phyloP scores from a whole-genome alignment of 2,888 invertebrate genomes.

The Leptinotarsa tumamoca region DNA sequence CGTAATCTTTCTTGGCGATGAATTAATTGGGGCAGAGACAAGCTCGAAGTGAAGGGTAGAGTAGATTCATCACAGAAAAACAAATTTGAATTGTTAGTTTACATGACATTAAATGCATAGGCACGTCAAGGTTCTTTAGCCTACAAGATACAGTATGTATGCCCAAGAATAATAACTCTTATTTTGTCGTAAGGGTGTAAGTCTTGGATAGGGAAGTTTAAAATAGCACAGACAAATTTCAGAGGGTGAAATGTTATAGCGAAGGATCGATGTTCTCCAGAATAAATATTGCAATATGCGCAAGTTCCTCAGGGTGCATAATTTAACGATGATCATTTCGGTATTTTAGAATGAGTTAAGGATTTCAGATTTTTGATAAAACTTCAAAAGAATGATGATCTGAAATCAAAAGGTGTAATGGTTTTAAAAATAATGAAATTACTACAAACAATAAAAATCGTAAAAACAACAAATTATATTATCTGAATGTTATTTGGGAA shows the following conservation, averaged over 20 bases:
- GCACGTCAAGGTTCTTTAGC: slow-evolving; percentile 30
- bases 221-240: slow-evolving; percentile 31
- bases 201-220: slow-evolving; percentile 25
- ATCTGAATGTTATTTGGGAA: too few relatives aligned
- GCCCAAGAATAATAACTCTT: slow-evolving; percentile 29
- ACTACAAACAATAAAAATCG: neutral
- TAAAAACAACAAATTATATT: neutral
- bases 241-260: slow-evolving; percentile 25
- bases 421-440: neutral
- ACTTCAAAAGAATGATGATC: neutral
- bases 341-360: neutral
- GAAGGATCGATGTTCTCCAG: slow-evolving; percentile 23
- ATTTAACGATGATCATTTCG: slow-evolving; percentile 24
- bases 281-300: slow-evolving; percentile 31
- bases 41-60: neutral
- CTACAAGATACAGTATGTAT: slow-evolving; percentile 30
- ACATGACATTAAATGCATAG: slow-evolving; percentile 31
- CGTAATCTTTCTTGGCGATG: slow-evolving; percentile 2
- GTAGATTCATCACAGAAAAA: slow-evolving; percentile 27
- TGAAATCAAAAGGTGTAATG: neutral
- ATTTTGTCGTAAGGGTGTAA: slow-evolving; percentile 19
- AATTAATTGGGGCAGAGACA: slow-evolving; percentile 16
- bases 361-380: neutral
- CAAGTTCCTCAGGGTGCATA: slow-evolving; percentile 30
- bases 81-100: slow-evolving; percentile 35